Evolutionary conservation across 2,113 vertebrate species (phyloP).

Genomic region (Rostratula benghalensis): DNA sequence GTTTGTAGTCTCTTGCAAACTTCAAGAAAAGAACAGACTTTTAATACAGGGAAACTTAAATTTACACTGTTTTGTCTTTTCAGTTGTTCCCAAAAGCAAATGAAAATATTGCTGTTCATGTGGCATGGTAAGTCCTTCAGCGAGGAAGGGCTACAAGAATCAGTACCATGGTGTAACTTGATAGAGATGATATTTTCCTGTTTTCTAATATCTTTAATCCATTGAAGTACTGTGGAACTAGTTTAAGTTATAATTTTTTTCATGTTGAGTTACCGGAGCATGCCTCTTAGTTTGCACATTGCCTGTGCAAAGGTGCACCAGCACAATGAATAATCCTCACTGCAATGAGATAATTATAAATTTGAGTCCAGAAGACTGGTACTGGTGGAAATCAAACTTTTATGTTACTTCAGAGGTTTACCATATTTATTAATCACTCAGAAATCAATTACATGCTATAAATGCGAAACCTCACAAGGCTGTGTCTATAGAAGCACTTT

Average conservation of each 20-base stretch:
- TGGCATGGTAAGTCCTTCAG: neutral
- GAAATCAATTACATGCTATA: neutral
- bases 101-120: neutral
- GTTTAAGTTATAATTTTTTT: neutral
- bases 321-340: neutral
- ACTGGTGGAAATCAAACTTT: neutral
- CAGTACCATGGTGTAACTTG: neutral
- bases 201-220: neutral
- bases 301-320: neutral
- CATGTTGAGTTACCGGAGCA: neutral
- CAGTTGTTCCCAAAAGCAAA: neutral
- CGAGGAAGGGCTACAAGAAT: neutral
- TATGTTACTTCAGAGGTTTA: neutral
- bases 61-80: neutral
- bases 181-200: neutral
- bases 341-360: neutral
- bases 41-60: neutral
- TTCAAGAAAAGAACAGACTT: neutral
- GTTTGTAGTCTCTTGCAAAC: neutral
- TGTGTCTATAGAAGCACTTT: neutral
- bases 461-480: neutral
- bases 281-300: neutral
- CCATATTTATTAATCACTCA: neutral
- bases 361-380: neutral
- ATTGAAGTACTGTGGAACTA: neutral